These are phyloP conservation scores for Characodon lateralis DNA, from an alignment of 2,797 vertebrate genomes.

Conservation along the genomic window DNA sequence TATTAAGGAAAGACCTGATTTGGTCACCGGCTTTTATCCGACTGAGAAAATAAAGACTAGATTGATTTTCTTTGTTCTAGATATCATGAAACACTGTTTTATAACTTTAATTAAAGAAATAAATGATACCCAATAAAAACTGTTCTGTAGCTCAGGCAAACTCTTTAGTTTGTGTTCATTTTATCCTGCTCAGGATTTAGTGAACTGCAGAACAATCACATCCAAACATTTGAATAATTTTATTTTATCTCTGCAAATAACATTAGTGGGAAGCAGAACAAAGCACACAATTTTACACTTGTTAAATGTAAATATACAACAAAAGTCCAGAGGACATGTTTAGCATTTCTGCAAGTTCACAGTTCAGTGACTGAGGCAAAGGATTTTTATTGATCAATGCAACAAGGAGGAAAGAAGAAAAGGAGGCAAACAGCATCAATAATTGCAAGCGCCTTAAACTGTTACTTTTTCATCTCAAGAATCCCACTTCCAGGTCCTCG, in stretches of 20 bases:
- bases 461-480: constrained; percentile 91
- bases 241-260: constrained; percentile 57
- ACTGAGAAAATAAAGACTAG: too few relatives aligned
- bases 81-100: neutral
- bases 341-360: constrained; percentile 38
- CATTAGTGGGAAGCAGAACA: constrained; percentile 40
- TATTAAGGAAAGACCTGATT: neutral
- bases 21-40: too few relatives aligned
- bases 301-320: constrained; percentile 57
- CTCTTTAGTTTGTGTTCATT: constrained; percentile 4
- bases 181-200: constrained; percentile 9
- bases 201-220: constrained; percentile 20
- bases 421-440: constrained; percentile 36
- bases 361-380: constrained; percentile 35
- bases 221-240: constrained; percentile 48
- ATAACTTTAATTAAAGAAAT: neutral
- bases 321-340: constrained; percentile 39
- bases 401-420: constrained; percentile 6
- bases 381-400: constrained; percentile 53
- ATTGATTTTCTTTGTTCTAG: neutral
- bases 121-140: neutral
- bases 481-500: constrained; percentile 91
- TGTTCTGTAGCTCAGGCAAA: neutral
- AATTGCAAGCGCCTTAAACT: constrained; percentile 21
- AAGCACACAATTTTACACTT: constrained; percentile 34